Base-by-base conservation (phyloP, 2,797 vertebrate species). In the Crocodylus rhombifer region DNA sequence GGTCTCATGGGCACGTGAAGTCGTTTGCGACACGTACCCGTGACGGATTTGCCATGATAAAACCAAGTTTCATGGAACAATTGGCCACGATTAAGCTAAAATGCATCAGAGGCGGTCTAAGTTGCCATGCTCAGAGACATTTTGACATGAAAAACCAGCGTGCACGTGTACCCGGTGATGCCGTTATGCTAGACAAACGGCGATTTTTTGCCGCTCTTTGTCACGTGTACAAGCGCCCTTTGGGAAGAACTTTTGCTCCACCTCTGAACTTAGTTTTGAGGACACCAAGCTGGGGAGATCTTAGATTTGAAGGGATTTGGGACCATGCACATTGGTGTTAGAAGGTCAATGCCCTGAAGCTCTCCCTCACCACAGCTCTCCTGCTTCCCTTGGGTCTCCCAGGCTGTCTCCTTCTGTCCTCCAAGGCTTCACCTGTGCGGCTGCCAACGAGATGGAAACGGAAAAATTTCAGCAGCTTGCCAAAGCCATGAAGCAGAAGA, bases 341-440 rank as follows among this genome's bases (percentile, higher is more conserved):
- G 56, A 26, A 64, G 63, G 17, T 42, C 42, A 69, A n/a, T 23
- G 36, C 21, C 18, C 0, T 42, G 28, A 56, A 36, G 69, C 61
- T 61, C 60, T 69, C 77, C 77, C 56, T 55, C 30, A 60, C 12
- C 5, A 10, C 25, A 28, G 4, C 5, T 77, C 55, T 25, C 7
- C 33, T 78, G 25, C 58, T 75, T 80, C 51, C 73, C 93, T 91
- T 82, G 10, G 42, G 36, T 26, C 20, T 87, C 42, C 74, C 90
- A 98, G 98, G 79, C 92, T 97, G 18, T 96, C 96, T 16, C 64
- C 82, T 62, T 94, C 91, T 5, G 82, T 97, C 82, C 96, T 98
- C 11, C 96, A 95, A 56, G 96, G 96, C 30, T 97, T 97, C 89
- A 97, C 95, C 0, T 98, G 97, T 7, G 63, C 36, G 5, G 94